Evolutionary conservation across 2,113 vertebrate species (phyloP), one percentile per base, ranked within the genome.

Genomic region (Megaceryle torquata): DNA sequence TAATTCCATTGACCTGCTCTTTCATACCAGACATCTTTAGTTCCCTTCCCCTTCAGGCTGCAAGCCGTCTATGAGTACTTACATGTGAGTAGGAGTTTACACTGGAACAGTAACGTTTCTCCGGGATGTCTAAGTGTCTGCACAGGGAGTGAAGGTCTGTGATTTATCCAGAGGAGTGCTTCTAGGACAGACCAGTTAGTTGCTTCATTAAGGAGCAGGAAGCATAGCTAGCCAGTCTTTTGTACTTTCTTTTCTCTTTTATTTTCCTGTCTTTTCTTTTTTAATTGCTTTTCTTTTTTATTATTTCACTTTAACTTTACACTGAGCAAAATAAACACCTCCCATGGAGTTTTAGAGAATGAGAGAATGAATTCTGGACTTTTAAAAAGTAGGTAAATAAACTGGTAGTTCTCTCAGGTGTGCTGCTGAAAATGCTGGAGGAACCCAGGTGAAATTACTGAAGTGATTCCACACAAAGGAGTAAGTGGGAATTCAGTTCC

Each of bases 1-100:
- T 68, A 92, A 91, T 91, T 89, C 37, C 57, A 61, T 14, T 86
- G 92, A 91, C 93, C 75, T 95, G 80, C 53, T 79, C 80, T 92
- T 94, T 92, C 95, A 96, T 94, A 95, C 80, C 91, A 96, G 88
- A 92, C 88, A 84, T 75, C 92, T 90, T 93, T 91, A 46, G 48
- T 63, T 86, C 65, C 39, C 16, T 33, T 90, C 51, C 67, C 69
- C 72, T 85, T 76, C 74, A 77, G 71, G 43, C 79, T 90, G 59
- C n/a, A 60, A 53, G 69, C 35, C 83, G 24, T 10, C 69, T 7
- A 0, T 43, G 68, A 83, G 35, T 71, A 51, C 56, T 77, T 76
- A 69, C 22, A 28, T 20, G 29, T 7, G 20, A 79, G 63, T 10
- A 72, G 61, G 28, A 80, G 74, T 25, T 95, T 82, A 28, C 74